Conservation (phyloP, 2,888 invertebrate genomes). For the Philereme transversata region DNA sequence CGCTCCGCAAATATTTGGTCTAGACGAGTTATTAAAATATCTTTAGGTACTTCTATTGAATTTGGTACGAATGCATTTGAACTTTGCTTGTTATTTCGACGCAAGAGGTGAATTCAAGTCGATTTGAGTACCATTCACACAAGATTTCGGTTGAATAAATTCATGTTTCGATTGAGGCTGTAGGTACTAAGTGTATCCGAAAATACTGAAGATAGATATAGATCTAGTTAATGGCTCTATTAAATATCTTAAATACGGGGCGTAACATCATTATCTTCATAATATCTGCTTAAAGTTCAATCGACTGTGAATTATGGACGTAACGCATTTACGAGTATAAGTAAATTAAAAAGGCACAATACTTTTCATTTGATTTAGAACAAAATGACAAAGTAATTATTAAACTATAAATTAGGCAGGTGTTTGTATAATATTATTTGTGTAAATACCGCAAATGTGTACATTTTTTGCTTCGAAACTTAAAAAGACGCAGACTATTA, state of each 20-base stretch:
- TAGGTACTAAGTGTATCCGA: constrained; percentile 5
- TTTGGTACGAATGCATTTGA: constrained; percentile 56
- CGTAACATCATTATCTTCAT: constrained; percentile 22
- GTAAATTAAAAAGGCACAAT: too few species aligned
- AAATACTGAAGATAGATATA: constrained; percentile 36
- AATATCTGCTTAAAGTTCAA: constrained; percentile 22
- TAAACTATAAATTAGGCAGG: too few species aligned
- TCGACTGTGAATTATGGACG: constrained; percentile 21
- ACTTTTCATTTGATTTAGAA: too few species aligned
- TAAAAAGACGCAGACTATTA: too few species aligned
- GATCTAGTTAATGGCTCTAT: constrained; percentile 55
- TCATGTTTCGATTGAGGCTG: constrained; percentile 11
- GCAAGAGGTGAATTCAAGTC: constrained; percentile 16
- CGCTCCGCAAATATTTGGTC: constrained; percentile 67
- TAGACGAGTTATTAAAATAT: constrained; percentile 79
- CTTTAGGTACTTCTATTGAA: constrained; percentile 64
- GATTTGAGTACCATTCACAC: constrained; percentile 32
- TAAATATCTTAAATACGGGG: constrained; percentile 49
- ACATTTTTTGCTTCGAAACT: too few species aligned
- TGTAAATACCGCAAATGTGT: too few species aligned
- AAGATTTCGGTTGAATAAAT: constrained; percentile 14
- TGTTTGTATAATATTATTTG: too few species aligned
- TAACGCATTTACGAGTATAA: constrained; percentile 15
- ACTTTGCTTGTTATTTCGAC: constrained; percentile 35
- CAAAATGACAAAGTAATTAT: too few species aligned